Conservation (phyloP, 2,113 vertebrate genomes). For the Picathartes gymnocephalus region DNA sequence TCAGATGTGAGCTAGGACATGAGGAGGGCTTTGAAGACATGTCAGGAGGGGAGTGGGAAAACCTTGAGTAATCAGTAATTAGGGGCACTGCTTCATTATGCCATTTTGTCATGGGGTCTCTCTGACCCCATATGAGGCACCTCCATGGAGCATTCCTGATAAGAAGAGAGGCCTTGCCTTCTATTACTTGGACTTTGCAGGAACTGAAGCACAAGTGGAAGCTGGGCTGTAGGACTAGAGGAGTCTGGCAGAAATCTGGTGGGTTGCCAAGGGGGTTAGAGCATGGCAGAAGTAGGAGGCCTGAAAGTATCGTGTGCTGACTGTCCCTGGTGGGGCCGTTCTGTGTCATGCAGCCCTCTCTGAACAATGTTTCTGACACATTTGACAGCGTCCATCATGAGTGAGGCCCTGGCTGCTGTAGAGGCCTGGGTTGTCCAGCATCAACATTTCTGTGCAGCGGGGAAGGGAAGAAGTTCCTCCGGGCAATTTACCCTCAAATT, state of each 20-base stretch:
- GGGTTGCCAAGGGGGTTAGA: background rate
- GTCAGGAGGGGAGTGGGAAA: background rate
- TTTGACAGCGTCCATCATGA: background rate
- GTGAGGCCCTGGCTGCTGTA: background rate
- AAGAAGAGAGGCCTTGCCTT: background rate
- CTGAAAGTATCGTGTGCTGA: fast-evolving
- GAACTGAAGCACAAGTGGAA: background rate
- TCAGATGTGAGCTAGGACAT: background rate
- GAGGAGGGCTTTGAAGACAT: background rate
- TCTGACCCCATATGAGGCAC: background rate
- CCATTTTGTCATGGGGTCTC: background rate
- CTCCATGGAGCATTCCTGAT: background rate
- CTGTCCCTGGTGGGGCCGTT: background rate
- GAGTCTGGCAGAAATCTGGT: background rate
- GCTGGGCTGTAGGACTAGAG: background rate
- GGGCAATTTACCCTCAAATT: background rate
- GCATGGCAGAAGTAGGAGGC: background rate
- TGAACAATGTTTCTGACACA: background rate
- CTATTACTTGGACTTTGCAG: background rate
- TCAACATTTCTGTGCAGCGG: background rate
- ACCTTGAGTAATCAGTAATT: background rate
- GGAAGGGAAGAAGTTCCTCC: background rate
- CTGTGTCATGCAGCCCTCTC: background rate
- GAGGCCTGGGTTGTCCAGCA: background rate
- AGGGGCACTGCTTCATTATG: background rate